Conservation (phyloP, 2,888 invertebrate genomes). For the Gibbula magus region DNA sequence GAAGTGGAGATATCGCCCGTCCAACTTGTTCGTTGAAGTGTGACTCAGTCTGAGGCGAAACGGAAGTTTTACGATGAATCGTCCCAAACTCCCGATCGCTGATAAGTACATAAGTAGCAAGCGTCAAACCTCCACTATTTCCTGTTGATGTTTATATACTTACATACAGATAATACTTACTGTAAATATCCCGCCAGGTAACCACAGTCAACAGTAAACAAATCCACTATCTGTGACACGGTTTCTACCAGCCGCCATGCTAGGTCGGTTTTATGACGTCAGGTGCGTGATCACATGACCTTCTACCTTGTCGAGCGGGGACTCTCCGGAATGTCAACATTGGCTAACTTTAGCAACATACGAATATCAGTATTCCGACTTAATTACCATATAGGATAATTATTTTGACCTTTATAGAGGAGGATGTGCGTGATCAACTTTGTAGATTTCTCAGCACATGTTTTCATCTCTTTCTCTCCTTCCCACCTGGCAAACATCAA, state of each 20-base stretch:
- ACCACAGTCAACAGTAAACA: conserved; percentile 4
- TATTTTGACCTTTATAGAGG: no score
- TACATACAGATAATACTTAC: background rate
- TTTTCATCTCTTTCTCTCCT: no score
- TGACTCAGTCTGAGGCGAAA: background rate
- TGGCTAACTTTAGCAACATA: background rate
- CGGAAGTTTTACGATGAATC: background rate
- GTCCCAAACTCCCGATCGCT: background rate
- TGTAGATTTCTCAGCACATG: no score
- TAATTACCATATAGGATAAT: no score
- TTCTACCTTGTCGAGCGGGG: background rate
- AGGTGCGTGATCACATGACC: conserved; percentile 8
- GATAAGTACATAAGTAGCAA: no score
- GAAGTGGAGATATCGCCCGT: no score
- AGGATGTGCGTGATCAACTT: no score
- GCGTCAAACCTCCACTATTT: background rate
- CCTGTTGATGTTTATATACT: background rate
- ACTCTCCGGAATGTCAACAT: conserved; percentile 1
- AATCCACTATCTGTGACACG: conserved; percentile 4
- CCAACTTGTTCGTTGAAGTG: background rate
- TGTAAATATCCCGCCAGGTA: background rate
- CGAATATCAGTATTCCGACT: no score
- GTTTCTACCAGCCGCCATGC: background rate
- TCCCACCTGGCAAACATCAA: no score
- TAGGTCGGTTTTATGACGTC: conserved; percentile 8